A percentile compares a stretch with the other conserved stretches of the same genome.
phyloP scores from a whole-genome alignment of 2,888 invertebrate species.

The Pristionchus mayeri region DNA sequence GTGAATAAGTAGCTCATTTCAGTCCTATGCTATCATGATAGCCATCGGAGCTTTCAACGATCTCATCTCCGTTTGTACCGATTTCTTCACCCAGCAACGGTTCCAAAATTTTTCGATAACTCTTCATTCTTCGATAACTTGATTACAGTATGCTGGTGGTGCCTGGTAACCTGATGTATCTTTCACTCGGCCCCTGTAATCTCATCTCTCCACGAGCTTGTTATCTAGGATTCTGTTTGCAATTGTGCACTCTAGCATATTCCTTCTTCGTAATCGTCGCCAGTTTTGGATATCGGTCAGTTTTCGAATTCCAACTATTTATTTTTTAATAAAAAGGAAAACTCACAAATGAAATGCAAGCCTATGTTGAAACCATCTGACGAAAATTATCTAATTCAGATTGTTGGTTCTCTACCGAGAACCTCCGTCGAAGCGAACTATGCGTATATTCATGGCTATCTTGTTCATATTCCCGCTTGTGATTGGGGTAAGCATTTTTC shows the following conservation, averaged over 20 bases:
- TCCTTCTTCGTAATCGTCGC: conserved; percentile 3
- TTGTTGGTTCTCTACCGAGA: neutral
- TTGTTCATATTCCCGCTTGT: no score
- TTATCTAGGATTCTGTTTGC: neutral
- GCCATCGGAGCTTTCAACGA: neutral
- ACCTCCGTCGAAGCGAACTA: no score
- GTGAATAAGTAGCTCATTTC: neutral
- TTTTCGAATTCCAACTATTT: neutral
- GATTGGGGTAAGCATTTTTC: no score
- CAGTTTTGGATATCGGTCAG: conserved; percentile 8
- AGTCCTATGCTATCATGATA: conserved; percentile 1
- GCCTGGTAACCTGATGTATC: neutral
- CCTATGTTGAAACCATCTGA: no score
- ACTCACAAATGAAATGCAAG: no score
- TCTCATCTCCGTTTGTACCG: neutral
- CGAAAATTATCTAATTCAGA: neutral
- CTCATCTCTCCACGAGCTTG: neutral
- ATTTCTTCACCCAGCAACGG: conserved; percentile 20
- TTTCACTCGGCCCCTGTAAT: neutral
- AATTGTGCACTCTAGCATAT: neutral
- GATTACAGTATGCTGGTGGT: neutral
- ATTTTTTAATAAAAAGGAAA: no score
- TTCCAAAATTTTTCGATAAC: neutral
- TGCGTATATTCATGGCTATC: no score
- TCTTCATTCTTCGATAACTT: no score